phyloP scores from a whole-genome alignment of 2,113 vertebrate genomes.

The Lasiurus borealis region DNA sequence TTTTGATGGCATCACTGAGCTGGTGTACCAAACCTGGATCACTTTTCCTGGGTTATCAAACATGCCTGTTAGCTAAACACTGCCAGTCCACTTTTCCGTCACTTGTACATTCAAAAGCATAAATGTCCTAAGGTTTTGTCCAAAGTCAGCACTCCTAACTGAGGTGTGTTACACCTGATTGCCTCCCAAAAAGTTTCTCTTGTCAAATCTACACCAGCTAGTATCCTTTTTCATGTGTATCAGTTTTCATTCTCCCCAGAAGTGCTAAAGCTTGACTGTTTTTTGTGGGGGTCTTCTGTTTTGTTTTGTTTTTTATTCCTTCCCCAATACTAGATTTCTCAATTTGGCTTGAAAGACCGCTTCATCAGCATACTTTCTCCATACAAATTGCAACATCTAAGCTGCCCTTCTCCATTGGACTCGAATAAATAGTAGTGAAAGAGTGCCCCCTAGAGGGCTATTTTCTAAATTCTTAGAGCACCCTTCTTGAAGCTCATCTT shows the following conservation, averaged over 20 bases:
- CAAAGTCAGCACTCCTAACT: neutral
- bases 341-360: neutral
- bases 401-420: neutral
- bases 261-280: neutral
- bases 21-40: neutral
- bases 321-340: neutral
- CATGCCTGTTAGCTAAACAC: neutral
- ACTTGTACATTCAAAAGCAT: neutral
- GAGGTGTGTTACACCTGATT: neutral
- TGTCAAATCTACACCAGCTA: too few relatives aligned
- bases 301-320: neutral
- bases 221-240: too few relatives aligned
- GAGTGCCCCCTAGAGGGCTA: conserved; percentile 28
- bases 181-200: neutral
- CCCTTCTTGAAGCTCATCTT: neutral
- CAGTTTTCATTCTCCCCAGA: neutral
- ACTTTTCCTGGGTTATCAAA: neutral
- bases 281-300: neutral
- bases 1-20: neutral
- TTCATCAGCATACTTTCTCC: neutral
- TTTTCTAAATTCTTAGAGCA: neutral
- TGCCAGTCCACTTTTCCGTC: neutral
- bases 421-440: conserved; percentile 21
- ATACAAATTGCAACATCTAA: neutral
- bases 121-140: neutral